These are phyloP conservation scores for Corythoichthys haematopterus DNA, from an alignment of 2,113 vertebrate species.

Conservation along the genomic window DNA sequence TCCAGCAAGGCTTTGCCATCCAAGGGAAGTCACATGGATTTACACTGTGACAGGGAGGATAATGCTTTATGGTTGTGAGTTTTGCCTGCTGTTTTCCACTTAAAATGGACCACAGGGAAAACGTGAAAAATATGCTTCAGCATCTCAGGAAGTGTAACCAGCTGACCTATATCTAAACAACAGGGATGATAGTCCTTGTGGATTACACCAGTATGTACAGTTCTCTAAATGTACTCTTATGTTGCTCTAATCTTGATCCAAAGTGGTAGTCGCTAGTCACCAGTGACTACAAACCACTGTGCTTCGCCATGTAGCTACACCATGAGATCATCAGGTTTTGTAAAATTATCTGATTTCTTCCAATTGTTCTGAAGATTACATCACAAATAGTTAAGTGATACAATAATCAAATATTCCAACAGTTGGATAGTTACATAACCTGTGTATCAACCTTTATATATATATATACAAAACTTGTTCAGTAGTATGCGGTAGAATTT, in stretches of 20 bases:
- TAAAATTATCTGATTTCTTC: neutral
- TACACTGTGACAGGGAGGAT: conserved; percentile 40
- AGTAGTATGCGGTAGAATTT: neutral
- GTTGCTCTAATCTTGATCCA: neutral
- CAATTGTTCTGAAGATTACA: neutral
- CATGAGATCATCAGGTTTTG: neutral
- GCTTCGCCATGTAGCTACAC: neutral
- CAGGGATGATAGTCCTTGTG: neutral
- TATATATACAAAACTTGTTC: neutral
- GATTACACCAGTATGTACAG: neutral
- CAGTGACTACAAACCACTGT: neutral
- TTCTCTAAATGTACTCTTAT: neutral
- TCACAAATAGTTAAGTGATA: neutral
- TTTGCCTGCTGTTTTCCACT: conserved; percentile 32
- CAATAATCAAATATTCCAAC: neutral
- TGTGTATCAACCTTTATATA: neutral
- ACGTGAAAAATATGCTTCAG: neutral
- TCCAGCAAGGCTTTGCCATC: conserved; percentile 28
- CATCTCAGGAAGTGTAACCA: neutral
- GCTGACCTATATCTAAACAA: neutral
- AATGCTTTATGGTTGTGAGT: conserved; percentile 28
- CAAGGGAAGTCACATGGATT: conserved; percentile 72
- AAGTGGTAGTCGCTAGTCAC: neutral
- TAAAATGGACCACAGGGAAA: conserved; percentile 22
- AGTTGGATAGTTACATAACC: neutral